Evolutionary conservation across 2,797 vertebrate species (phyloP).

Genomic region (Trematomus bernacchii): DNA sequence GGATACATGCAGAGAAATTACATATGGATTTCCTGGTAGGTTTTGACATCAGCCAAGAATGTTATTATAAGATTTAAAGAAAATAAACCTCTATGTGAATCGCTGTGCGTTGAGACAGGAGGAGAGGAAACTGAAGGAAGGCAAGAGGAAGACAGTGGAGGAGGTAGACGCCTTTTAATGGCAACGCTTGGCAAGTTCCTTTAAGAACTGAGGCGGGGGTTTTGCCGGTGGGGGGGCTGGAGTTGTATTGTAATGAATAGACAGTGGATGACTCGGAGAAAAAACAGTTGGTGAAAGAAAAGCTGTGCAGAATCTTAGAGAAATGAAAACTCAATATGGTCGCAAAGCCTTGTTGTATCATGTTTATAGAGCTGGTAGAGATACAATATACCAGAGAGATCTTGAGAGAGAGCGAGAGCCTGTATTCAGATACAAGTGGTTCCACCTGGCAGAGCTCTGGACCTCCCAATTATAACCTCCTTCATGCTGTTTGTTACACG

Average conservation of each 20-base stretch:
- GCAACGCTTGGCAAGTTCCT: slow-evolving; percentile 57
- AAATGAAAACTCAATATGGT: slow-evolving; percentile 19
- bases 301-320: not conserved
- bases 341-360: not conserved
- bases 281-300: slow-evolving; percentile 4
- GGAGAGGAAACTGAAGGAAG: slow-evolving; percentile 25
- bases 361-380: slow-evolving; percentile 20
- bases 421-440: slow-evolving; percentile 84
- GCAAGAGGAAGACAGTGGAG: slow-evolving; percentile 38
- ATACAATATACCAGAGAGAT: slow-evolving; percentile 61
- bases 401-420: slow-evolving; percentile 64
- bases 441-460: slow-evolving; percentile 86
- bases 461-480: slow-evolving; percentile 83
- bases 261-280: slow-evolving; percentile 34
- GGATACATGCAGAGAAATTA: not conserved
- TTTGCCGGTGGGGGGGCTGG: slow-evolving; percentile 6
- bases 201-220: slow-evolving; percentile 13
- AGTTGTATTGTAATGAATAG: slow-evolving; percentile 29
- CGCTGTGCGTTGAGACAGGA: not conserved
- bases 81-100: not conserved
- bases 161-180: slow-evolving; percentile 52
- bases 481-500: slow-evolving; percentile 77
- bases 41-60: not conserved
- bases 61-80: not conserved
- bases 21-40: too few species aligned